Base-by-base conservation (phyloP, 2,888 invertebrate species). In the Dendrolimus pini region DNA sequence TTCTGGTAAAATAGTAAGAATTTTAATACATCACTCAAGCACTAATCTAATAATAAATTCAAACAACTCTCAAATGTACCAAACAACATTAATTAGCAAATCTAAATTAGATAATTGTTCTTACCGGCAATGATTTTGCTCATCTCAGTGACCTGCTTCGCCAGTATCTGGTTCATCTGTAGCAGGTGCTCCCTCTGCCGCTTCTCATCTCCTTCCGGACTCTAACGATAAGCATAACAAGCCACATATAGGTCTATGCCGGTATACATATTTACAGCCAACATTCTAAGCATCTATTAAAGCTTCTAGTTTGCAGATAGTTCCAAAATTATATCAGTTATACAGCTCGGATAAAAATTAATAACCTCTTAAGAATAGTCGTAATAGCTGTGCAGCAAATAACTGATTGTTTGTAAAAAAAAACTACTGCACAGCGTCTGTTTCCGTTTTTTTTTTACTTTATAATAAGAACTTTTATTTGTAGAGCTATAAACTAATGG, bases 81-180 rank as follows among this genome's bases (percentile, higher is more conserved):
- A 47, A 47, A 47, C 47, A 47, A 47, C 9, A 47, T 47, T 47
- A 47, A 10, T 47, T 47, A 47, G 30, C 13, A 12, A 57, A 54
- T 53, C 41, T 18, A 18, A 30, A 42, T 18, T 30, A 30, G 30
- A 30, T 30, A 58, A 41, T 30, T 3, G 30, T 30, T 89, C 93
- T 92, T 93, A 98, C 98, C 98, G 87, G 98, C 98, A 72, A 97
- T 97, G 80, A 97, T 96, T 93, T 97, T 97, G 91, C 97, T 97
- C 93, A 96, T 97, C 89, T 97, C 96, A 93, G 97, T 98, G 71
- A 98, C 98, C 92, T 97, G 96, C 82, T 96, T 95, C 62, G 98
- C 98, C 71, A 98, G 92, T 71, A 97, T 95, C 89, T 98, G 97
- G 91, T 97, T 97, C 73, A 98, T 92, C 79, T 97, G 96, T 62